Evolutionary conservation across 2,888 invertebrate species (phyloP), one percentile per base, ranked within the genome.

Genomic region (Neoascia interrupta): DNA sequence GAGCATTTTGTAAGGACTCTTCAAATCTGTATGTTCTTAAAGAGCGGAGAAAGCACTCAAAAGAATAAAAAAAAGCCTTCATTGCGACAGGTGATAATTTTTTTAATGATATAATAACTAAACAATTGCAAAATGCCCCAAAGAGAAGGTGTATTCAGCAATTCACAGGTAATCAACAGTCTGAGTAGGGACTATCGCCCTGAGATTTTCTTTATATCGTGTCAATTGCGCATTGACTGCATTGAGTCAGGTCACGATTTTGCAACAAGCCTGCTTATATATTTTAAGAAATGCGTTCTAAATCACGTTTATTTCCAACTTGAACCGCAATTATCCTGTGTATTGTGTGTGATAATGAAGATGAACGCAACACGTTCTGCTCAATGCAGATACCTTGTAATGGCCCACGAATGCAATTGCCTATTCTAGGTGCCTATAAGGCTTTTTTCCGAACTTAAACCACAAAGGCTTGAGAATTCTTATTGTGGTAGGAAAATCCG

Each of bases 361-460:
- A 60, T 49, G 64, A 73, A 73, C 15, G 79, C 79, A 79, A 79
- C 79, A 79, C 79, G 70, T 79, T 60, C 31, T 37, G 36, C 64
- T 61, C 49, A 47, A 66, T 47, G 60, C 72, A 58, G 31, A 66
- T 60, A 61, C 11, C 6, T 79, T 79, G 76, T 79, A 79, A 79
- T 72, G 56, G 51, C 47, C 45, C 43, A 64, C 76, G 76, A 68
- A 61, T 60, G 79, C 79, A 73, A 79, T 79, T 72, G 45, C 43
- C 39, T 26, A 34, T 23, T n/a, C 15, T 16, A 10, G 18, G 3
- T 23, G 26, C 8, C 18, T 16, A 28, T 28, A 19, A 3, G 36
- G 34, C 54, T 64, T 26, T 36, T 54, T 31, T 54, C 19, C 18
- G 37, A 36, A 3, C 47, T 47, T 18, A 16, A 47, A 47, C 5